phyloP scores from a whole-genome alignment of 2,888 invertebrate species.

The Linhomoeus sp. region DNA sequence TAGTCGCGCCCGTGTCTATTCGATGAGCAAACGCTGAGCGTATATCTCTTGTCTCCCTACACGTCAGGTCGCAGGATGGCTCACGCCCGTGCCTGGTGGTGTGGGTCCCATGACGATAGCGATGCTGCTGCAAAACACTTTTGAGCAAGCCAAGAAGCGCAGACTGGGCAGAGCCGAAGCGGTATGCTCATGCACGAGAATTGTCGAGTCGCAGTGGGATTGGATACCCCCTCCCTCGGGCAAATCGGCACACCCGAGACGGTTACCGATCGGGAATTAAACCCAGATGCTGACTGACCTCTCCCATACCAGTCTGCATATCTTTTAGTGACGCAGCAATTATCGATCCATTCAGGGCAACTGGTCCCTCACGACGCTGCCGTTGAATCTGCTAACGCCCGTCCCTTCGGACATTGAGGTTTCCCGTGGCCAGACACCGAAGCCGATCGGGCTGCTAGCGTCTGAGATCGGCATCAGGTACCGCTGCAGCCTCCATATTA shows the following conservation, averaged over 20 bases:
- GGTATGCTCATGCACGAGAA: not conserved
- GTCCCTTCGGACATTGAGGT: constrained; percentile 81
- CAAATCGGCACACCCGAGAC: too few relatives aligned
- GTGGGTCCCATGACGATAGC: constrained; percentile 98
- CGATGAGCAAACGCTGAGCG: too few relatives aligned
- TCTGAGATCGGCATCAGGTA: constrained; percentile 35
- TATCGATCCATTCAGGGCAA: constrained; percentile 14
- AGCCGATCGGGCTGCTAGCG: constrained; percentile 20
- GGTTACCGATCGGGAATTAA: too few relatives aligned
- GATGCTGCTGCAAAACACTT: constrained; percentile 60
- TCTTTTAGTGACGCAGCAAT: too few relatives aligned
- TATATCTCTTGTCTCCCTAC: too few relatives aligned
- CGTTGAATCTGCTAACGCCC: constrained; percentile 43
- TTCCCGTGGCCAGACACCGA: constrained; percentile 43
- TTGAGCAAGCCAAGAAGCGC: constrained; percentile 47
- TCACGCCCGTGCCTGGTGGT: constrained; percentile 41
- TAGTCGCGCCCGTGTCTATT: too few relatives aligned
- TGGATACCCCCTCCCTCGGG: too few relatives aligned
- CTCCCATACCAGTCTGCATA: too few relatives aligned
- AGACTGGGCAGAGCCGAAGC: constrained; percentile 4
- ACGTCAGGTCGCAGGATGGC: constrained; percentile 4
- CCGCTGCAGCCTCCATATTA: too few relatives aligned
- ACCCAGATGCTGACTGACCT: too few relatives aligned
- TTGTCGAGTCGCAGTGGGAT: too few relatives aligned
- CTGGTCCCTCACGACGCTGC: constrained; percentile 52